These are phyloP conservation scores for Actinopyga echinites DNA, from an alignment of 53 echinoderm and acorn worm species.

Conservation along the genomic window DNA sequence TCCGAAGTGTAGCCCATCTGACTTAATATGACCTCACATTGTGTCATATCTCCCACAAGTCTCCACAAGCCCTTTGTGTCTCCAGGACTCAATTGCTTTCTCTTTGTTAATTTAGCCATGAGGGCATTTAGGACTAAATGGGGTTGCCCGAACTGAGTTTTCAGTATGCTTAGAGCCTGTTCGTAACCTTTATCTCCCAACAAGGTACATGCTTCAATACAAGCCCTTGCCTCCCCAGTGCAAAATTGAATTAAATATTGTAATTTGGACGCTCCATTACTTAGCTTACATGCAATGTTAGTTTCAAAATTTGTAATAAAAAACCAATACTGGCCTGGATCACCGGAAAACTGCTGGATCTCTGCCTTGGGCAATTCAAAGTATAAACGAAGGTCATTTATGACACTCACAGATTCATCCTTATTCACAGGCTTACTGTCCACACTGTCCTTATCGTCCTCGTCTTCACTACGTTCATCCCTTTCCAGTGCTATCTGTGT, in stretches of 20 bases:
- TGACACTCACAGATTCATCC: not conserved
- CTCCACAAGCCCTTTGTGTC: slow-evolving; percentile 40
- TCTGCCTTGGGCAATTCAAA: slow-evolving; percentile 14
- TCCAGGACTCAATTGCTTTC: slow-evolving; percentile 34
- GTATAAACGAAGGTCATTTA: not conserved
- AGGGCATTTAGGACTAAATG: slow-evolving; percentile 47
- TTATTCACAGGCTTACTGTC: not conserved
- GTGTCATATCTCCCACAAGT: slow-evolving; percentile 45
- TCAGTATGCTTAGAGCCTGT: slow-evolving; percentile 34
- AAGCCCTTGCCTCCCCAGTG: slow-evolving; percentile 24
- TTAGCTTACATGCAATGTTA: slow-evolving; percentile 6
- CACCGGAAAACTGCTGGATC: slow-evolving; percentile 31
- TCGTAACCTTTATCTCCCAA: slow-evolving; percentile 44
- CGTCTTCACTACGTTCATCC: too few species aligned
- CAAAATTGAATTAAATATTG: slow-evolving; percentile 37
- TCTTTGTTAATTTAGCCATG: slow-evolving; percentile 24
- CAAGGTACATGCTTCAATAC: slow-evolving; percentile 44
- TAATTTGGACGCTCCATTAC: not conserved
- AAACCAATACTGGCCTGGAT: slow-evolving; percentile 35
- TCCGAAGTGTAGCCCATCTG: slow-evolving; percentile 41
- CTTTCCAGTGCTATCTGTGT: not conserved
- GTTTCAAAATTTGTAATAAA: slow-evolving; percentile 19
- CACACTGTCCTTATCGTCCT: not conserved
- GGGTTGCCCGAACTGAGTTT: slow-evolving; percentile 42
- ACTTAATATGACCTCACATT: slow-evolving; percentile 31